phyloP scores from a whole-genome alignment of 2,888 invertebrate species.

The Lasioglossum figueresi region DNA sequence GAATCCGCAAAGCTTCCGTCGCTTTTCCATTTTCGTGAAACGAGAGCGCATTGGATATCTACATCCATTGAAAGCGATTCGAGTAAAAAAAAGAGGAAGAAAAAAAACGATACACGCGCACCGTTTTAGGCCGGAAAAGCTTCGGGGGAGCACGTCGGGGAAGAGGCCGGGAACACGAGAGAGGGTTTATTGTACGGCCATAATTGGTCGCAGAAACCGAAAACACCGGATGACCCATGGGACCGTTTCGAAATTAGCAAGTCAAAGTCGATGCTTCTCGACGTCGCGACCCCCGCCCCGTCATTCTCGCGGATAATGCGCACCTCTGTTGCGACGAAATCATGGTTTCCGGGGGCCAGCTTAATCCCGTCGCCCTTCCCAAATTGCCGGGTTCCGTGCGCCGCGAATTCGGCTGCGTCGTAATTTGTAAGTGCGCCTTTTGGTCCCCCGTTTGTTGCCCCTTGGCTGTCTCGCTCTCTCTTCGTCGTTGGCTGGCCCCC shows the following conservation, averaged over 20 bases:
- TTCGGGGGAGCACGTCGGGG: not conserved
- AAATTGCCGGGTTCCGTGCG: slow-evolving; percentile 74
- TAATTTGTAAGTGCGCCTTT: slow-evolving; percentile 79
- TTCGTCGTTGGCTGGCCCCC: not conserved
- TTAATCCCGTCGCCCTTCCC: slow-evolving; percentile 77
- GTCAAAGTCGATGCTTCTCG: slow-evolving; percentile 63
- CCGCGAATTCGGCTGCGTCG: slow-evolving; percentile 65
- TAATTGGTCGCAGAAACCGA: slow-evolving; percentile 43
- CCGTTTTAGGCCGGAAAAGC: not conserved
- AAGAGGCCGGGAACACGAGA: not conserved
- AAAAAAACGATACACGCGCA: not conserved
- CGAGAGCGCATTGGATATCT: not conserved
- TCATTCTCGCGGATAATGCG: slow-evolving; percentile 60
- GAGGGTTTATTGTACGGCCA: not conserved
- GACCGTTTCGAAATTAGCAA: slow-evolving; percentile 64
- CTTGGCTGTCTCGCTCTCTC: not conserved
- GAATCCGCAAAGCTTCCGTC: not conserved
- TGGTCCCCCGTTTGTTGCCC: slow-evolving; percentile 12
- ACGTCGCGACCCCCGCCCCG: slow-evolving; percentile 35
- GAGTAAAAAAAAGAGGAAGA: not conserved
- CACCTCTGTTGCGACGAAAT: slow-evolving; percentile 71
- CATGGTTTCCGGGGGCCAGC: slow-evolving; percentile 75
- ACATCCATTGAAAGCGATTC: slow-evolving; percentile 14
- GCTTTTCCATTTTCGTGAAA: slow-evolving; percentile 17
- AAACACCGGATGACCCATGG: slow-evolving; percentile 45